phyloP scores from a whole-genome alignment of 1,140 invertebrate species.

The Hylaeus anthracinus region DNA sequence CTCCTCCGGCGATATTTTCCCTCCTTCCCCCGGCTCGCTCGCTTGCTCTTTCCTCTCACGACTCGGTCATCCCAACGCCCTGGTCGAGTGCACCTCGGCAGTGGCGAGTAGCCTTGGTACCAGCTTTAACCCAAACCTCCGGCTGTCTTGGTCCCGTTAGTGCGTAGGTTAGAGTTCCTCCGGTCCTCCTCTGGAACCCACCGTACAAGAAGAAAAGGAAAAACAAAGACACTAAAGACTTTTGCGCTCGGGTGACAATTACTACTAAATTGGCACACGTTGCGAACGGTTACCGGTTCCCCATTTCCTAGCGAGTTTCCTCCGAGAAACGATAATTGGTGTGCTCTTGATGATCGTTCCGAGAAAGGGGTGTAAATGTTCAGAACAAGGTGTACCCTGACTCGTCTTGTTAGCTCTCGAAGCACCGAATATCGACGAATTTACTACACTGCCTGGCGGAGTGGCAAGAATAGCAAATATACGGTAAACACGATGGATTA shows the following conservation, averaged over 20 bases:
- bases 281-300: not conserved
- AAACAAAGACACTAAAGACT: constrained; percentile 59
- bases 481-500: too few relatives aligned
- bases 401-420: too few relatives aligned
- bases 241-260: constrained; percentile 26
- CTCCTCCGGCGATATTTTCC: constrained; percentile 17
- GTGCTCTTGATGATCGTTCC: not conserved
- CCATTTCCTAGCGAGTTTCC: not conserved
- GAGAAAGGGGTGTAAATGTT: not conserved
- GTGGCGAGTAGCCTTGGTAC: constrained; percentile 69
- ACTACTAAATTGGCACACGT: constrained; percentile 18
- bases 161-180: constrained; percentile 80
- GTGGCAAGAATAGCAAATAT: too few relatives aligned
- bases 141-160: constrained; percentile 81
- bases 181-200: constrained; percentile 79
- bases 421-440: too few relatives aligned
- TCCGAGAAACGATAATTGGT: not conserved
- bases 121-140: constrained; percentile 74
- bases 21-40: not conserved
- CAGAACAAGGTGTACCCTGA: too few relatives aligned
- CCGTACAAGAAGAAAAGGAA: constrained; percentile 64
- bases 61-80: constrained; percentile 30
- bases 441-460: too few relatives aligned
- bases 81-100: constrained; percentile 70
- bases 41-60: constrained; percentile 19